A percentile compares a stretch with the other conserved stretches of the same genome.
Evolutionary conservation across 2,113 vertebrate species (phyloP).

Genomic region (Cricetomys ansorgei): DNA sequence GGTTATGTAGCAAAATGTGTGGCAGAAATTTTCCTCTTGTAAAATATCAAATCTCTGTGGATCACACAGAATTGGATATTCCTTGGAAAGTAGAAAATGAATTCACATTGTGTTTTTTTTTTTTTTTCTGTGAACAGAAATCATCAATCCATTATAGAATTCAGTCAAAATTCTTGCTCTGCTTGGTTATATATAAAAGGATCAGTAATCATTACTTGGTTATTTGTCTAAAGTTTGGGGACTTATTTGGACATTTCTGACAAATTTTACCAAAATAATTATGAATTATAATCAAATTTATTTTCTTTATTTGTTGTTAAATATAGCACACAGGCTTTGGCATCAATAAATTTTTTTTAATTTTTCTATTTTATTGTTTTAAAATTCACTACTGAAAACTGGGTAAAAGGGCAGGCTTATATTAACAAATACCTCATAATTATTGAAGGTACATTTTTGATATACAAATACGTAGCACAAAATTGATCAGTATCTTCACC

Average conservation of each 20-base stretch:
- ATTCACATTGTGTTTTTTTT: neutral
- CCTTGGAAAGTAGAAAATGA: fast-evolving
- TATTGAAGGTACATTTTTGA: neutral
- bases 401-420: neutral
- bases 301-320: neutral
- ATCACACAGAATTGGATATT: neutral
- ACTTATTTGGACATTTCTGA: neutral
- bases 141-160: neutral
- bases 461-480: neutral
- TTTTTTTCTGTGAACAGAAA: neutral
- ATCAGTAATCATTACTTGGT: neutral
- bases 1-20: neutral
- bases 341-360: neutral
- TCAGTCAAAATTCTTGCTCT: neutral
- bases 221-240: neutral
- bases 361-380: too few relatives aligned
- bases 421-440: neutral
- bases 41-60: neutral
- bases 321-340: neutral
- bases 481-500: neutral
- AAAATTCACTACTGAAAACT: neutral
- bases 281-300: neutral
- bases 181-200: neutral
- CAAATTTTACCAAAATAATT: neutral
- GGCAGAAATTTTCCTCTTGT: neutral